Evolutionary conservation across 2,113 vertebrate species (phyloP).

Genomic region (Merops nubicus): DNA sequence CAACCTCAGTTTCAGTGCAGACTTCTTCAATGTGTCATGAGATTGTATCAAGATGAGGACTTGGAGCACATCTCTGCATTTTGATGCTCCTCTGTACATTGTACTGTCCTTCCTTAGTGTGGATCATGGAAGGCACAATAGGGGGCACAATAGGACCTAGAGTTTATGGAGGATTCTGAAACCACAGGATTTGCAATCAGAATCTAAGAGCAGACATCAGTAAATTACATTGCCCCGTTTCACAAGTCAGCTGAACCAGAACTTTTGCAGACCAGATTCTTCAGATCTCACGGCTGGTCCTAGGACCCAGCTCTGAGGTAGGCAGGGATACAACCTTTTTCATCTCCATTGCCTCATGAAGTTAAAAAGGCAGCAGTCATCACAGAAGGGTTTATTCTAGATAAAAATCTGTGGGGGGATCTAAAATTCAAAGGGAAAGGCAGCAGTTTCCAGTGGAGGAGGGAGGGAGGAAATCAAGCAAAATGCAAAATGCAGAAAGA

Average conservation of each 20-base stretch:
- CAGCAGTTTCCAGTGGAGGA: background rate
- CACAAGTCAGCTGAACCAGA: background rate
- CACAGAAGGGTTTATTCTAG: background rate
- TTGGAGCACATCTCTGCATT: background rate
- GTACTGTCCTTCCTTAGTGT: background rate
- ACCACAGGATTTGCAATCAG: background rate
- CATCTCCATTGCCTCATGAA: background rate
- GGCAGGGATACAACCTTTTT: background rate
- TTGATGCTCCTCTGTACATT: background rate
- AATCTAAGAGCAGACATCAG: background rate
- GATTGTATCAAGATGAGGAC: no score
- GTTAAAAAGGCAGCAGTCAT: background rate
- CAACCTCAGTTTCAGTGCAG: accelerated
- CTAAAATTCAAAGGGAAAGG: background rate
- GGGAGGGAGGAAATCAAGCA: background rate
- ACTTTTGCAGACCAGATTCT: background rate
- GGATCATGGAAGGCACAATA: accelerated
- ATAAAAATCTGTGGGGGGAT: background rate
- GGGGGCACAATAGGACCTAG: background rate
- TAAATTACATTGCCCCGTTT: background rate
- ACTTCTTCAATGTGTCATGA: background rate
- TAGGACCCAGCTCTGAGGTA: background rate
- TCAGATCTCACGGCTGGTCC: background rate
- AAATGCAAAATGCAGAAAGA: background rate
- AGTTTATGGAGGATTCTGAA: background rate